Evolutionary conservation across 2,797 vertebrate genomes (phyloP).

Genomic region (Halcyon smyrnensis): DNA sequence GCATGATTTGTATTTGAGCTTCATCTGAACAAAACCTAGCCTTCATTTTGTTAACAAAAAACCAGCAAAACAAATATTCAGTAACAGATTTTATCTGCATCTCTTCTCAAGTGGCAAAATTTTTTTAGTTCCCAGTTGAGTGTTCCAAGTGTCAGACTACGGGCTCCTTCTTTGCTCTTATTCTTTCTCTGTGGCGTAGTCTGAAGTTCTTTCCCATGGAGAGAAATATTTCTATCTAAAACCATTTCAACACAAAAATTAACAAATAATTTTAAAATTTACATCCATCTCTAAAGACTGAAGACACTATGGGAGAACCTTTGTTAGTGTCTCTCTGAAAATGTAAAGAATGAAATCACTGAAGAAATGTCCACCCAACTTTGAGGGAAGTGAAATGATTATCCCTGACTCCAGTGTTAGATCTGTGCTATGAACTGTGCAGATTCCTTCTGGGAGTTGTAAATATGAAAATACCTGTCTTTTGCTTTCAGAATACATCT

Average conservation of each 20-base stretch:
- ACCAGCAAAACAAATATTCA: not conserved
- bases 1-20: not conserved
- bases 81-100: not conserved
- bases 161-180: not conserved
- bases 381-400: not conserved
- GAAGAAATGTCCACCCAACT: not conserved
- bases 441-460: not conserved
- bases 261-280: not conserved
- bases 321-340: not conserved
- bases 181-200: not conserved
- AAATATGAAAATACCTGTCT: not conserved
- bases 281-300: not conserved
- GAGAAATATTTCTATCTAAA: not conserved
- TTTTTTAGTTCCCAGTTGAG: not conserved
- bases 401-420: not conserved
- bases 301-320: not conserved
- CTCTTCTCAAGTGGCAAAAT: not conserved
- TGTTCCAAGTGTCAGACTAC: not conserved
- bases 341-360: not conserved
- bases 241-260: not conserved
- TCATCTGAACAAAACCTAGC: not conserved
- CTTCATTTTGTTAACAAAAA: not conserved
- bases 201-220: not conserved
- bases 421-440: not conserved
- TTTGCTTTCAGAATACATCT: constrained; percentile 85